Conservation (phyloP, 2,113 vertebrate species). For the Megaceryle torquata region DNA sequence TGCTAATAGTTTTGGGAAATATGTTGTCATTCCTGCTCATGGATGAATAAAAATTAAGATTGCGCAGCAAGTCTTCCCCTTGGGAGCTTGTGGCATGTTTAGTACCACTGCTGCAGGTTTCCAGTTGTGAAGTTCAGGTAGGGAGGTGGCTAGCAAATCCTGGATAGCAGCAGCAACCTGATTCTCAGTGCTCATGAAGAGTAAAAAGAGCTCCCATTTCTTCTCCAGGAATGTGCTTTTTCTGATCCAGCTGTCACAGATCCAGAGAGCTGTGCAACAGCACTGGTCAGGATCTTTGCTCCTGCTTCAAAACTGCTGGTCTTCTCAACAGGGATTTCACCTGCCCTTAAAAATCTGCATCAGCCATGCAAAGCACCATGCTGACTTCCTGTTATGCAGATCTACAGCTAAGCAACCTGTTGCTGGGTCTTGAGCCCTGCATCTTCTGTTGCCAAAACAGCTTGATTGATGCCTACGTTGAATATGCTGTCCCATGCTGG, state of each 20-base stretch:
- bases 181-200: not conserved
- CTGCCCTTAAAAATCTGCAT: not conserved
- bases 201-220: not conserved
- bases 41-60: not conserved
- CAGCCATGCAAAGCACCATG: not conserved
- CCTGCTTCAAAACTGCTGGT: not conserved
- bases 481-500: not conserved
- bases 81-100: not conserved
- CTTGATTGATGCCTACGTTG: not conserved
- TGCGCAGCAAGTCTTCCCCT: not conserved
- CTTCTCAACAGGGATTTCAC: not conserved
- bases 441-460: not conserved
- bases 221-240: not conserved
- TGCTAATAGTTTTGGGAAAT: not conserved
- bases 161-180: not conserved
- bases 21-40: not conserved
- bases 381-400: not conserved
- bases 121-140: not conserved
- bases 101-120: not conserved
- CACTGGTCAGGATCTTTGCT: not conserved
- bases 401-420: not conserved
- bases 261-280: not conserved
- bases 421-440: not conserved
- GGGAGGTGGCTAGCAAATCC: not conserved
- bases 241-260: not conserved